A percentile compares a stretch with the other conserved stretches of the same genome.
These are phyloP conservation scores for Xenus cinereus DNA, from an alignment of 2,113 vertebrate genomes.

Conservation along the genomic window DNA sequence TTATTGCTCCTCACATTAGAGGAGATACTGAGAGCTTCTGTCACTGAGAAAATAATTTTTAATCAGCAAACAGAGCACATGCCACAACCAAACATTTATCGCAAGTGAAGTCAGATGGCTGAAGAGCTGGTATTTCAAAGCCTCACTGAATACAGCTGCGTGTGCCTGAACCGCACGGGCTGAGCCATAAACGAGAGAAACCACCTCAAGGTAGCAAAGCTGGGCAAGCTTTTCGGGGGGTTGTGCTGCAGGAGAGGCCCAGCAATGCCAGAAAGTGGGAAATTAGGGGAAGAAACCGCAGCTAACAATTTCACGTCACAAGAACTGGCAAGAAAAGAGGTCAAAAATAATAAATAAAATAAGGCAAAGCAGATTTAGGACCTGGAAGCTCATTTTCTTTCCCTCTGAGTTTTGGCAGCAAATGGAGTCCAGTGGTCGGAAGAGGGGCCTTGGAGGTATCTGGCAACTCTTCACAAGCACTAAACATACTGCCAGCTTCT, in stretches of 20 bases:
- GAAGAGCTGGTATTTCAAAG: neutral
- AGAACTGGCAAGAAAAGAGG: neutral
- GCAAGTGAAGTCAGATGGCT: neutral
- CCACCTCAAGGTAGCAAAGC: neutral
- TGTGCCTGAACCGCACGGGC: neutral
- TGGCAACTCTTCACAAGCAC: neutral
- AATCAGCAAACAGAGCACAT: constrained; percentile 9
- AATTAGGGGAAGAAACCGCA: neutral
- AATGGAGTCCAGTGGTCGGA: neutral
- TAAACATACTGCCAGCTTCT: neutral
- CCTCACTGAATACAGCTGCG: accelerated
- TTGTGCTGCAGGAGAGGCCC: neutral
- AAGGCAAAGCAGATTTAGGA: neutral
- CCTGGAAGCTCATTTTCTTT: neutral
- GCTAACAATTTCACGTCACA: neutral
- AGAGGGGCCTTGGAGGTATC: neutral
- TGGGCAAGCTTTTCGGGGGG: neutral
- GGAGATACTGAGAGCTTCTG: neutral
- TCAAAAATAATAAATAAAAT: neutral
- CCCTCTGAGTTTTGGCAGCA: neutral
- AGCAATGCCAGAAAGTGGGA: neutral
- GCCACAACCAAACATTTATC: neutral
- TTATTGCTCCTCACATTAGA: constrained; percentile 32
- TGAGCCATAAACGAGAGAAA: neutral
- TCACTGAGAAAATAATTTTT: neutral